Base-by-base conservation (phyloP, 2,113 vertebrate species). In the Galbula dea region DNA sequence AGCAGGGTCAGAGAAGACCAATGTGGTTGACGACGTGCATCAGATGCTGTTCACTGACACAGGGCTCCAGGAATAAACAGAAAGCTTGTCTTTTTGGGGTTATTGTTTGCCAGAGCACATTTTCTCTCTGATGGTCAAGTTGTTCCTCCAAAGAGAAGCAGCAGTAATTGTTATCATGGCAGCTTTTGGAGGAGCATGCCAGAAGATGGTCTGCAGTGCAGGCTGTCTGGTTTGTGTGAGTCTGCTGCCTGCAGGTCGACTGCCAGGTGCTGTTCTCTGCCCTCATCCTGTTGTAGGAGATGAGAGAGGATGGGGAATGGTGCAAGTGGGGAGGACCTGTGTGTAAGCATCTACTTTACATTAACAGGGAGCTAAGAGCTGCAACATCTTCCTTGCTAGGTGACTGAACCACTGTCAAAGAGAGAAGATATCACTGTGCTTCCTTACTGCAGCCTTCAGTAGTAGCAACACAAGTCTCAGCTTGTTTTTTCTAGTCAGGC, bases 1-100 rank as follows among this genome's bases (percentile, higher is more conserved):
- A 95, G 85, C 94, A 91, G 79, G 57, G 32, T 82, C 78, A 93
- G 79, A 86, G 74, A 57, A 80, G 16, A 71, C 76, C 68, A 15
- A 71, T 57, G 19, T 3, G 22, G 61, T 62, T 77, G 83, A 22
- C 59, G 76, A 46, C 52, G 68, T 73, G 10, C 71, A 18, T 73
- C 58, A 90, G 65, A 41, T 59, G 17, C 21, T 62, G 72, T 37
- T 93, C 39, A 10, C 73, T 65, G 14, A 83, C 57, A 22, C 51
- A 34, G 62, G 51, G 86, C 39, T 41, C 34, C 26, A 18, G 51
- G n/a, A 55, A 81, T 54, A 27, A 61, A 69, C 37, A 43, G 85
- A 12, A 52, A 37, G 74, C 80, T 36, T 66, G 27, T 26, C 58
- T 27, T 54, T 85, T 51, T 67, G 22, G 36, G 27, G 61, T 86